These are phyloP conservation scores for Tortricodes alternella DNA, from an alignment of 2,888 invertebrate genomes.

Conservation along the genomic window DNA sequence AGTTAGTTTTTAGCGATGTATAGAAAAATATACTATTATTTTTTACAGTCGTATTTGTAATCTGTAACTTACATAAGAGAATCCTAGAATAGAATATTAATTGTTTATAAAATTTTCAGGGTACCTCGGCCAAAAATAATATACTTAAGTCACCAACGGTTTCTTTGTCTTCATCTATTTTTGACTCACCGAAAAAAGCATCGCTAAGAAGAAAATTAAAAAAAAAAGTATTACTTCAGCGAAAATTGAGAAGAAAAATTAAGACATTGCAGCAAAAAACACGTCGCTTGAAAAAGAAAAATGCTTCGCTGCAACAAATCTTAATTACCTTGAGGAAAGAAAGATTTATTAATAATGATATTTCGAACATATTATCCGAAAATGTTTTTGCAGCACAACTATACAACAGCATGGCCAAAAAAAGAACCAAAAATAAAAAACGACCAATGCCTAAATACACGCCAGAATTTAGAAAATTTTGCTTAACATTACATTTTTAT, in stretches of 20 bases:
- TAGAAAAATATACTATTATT: background rate
- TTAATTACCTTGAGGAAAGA: conserved; percentile 18
- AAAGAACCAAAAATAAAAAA: conserved; percentile 1
- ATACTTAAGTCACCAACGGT: background rate
- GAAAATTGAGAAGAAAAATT: background rate
- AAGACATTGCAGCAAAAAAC: conserved; percentile 8
- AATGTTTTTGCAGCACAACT: conserved; percentile 27
- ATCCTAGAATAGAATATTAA: background rate
- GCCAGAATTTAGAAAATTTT: conserved; percentile 34
- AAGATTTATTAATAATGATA: conserved; percentile 22
- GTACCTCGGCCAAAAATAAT: background rate
- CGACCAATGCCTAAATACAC: conserved; percentile 18
- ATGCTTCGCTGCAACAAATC: conserved; percentile 21
- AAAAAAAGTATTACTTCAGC: background rate
- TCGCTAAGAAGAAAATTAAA: background rate
- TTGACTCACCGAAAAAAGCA: conserved; percentile 17
- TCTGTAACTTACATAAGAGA: no score
- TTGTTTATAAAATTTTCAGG: background rate
- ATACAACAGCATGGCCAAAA: conserved; percentile 22
- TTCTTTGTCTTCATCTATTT: background rate
- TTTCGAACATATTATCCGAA: conserved; percentile 11
- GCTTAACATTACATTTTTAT: conserved; percentile 39
- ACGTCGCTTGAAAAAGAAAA: conserved; percentile 18
- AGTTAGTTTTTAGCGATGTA: background rate
- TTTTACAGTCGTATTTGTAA: background rate